Percentiles rank a stretch among this genome's conserved stretches.
These are phyloP conservation scores for Pangasius larnaudii DNA, from an alignment of 2,797 vertebrate species.

Conservation along the genomic window DNA sequence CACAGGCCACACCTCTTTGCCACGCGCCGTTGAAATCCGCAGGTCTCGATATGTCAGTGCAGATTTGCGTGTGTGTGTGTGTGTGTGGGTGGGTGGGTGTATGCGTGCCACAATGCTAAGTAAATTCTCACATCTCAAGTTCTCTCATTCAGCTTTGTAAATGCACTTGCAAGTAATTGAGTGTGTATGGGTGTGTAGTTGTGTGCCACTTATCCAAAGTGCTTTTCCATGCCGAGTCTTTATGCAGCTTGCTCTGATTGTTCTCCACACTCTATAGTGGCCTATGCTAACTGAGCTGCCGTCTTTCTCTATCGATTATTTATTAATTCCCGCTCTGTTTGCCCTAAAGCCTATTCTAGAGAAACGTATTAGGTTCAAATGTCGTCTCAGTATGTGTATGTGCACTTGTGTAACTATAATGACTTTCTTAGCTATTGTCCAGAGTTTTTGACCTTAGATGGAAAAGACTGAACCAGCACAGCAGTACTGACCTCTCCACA, in stretches of 20 bases:
- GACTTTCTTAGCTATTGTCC: conserved; percentile 46
- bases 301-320: conserved; percentile 59
- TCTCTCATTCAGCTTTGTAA: conserved; percentile 33
- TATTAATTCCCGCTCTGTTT: conserved; percentile 55
- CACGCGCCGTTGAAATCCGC: conserved; percentile 47
- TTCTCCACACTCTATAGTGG: conserved; percentile 43
- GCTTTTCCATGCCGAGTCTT: conserved; percentile 53
- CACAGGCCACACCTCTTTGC: conserved; percentile 49
- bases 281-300: conserved; percentile 52
- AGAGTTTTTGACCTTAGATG: conserved; percentile 11
- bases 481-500: not conserved
- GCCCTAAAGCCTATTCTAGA: conserved; percentile 41
- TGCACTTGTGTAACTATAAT: conserved; percentile 27
- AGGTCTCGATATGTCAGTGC: conserved; percentile 42
- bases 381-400: conserved; percentile 47
- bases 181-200: conserved; percentile 32
- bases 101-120: conserved; percentile 58
- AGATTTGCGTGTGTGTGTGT: conserved; percentile 39
- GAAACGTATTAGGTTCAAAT: conserved; percentile 55
- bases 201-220: conserved; percentile 43
- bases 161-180: conserved; percentile 29
- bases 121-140: conserved; percentile 51
- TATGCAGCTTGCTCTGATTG: conserved; percentile 50
- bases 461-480: not conserved
- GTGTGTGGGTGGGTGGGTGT: conserved; percentile 36